Base-by-base conservation (phyloP, 1,140 invertebrate genomes). In the Solenopsis invicta region DNA sequence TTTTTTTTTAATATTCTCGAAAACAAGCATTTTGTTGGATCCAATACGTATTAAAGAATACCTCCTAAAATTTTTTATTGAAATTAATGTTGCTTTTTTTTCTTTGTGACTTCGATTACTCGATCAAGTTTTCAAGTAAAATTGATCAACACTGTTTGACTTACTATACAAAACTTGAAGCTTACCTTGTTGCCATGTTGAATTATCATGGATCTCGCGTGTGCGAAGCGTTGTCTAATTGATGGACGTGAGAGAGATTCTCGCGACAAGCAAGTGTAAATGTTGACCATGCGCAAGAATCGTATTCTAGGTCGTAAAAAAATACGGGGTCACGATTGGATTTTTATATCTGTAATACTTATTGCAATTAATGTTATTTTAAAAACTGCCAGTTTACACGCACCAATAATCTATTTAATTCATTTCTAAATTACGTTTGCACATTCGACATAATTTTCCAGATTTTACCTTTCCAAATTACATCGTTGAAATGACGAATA, bases 181-280 rank as follows among this genome's bases (percentile, higher is more conserved):
- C 48, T 81, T 16, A 59, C 21, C 78, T 45, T 21, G 21, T 52
- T 45, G 48, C 34, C 77, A 21, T 50, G 21, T n/a, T 12, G 78
- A 16, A 71, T 81, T 81, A 81, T 81, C 78, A 45, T 24, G 12
- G 48, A 81, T 81, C 77, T 81, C 77, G 78, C 78, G 64, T 69
- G 77, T 18, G 64, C 21, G 10, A 29, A 29, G 16, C 37, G 16
- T 24, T 41, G n/a, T 81, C 64, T 81, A 81, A 81, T 81, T 59
- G 64, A 81, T 45, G 64, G 21, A 67, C 76, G 41, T 5, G 77
- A 34, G 45, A 41, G 21, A 71, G 66, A 81, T 29, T 21, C 16
- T 13, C 21, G 64, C 50, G 78, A 71, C 78, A 45, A 71, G 52
- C 50, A n/a, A 41, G 16, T 29, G 48, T 52, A 41, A 41, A 71